These are phyloP conservation scores for Busseola fusca DNA, from an alignment of 2,888 invertebrate species.

Conservation along the genomic window DNA sequence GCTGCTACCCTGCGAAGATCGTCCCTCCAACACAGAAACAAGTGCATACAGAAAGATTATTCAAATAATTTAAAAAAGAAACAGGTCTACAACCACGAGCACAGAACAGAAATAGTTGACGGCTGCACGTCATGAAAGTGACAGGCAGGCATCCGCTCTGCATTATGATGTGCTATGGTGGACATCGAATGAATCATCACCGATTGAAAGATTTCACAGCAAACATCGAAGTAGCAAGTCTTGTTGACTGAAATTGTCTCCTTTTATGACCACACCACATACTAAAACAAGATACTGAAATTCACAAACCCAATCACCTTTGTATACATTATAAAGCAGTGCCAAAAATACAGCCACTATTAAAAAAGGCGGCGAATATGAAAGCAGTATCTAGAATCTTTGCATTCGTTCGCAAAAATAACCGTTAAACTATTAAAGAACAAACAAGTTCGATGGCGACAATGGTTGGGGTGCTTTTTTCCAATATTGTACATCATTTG, in stretches of 20 bases:
- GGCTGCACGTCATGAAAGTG: too few species aligned
- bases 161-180: too few species aligned
- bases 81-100: too few species aligned
- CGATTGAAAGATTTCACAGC: neutral
- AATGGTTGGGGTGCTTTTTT: slow-evolving; percentile 77
- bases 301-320: slow-evolving; percentile 10
- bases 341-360: slow-evolving; percentile 10
- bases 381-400: slow-evolving; percentile 39
- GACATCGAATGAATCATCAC: too few species aligned
- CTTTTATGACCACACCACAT: neutral
- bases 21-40: neutral
- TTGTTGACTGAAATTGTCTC: too few species aligned
- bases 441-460: slow-evolving; percentile 71
- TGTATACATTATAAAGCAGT: neutral
- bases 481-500: slow-evolving; percentile 85
- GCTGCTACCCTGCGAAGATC: too few species aligned
- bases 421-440: slow-evolving; percentile 75
- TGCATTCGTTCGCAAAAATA: slow-evolving; percentile 60
- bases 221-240: neutral
- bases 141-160: too few species aligned
- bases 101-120: too few species aligned
- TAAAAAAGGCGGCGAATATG: slow-evolving; percentile 32
- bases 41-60: too few species aligned
- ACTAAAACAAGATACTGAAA: neutral
- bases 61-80: too few species aligned